A percentile compares a stretch with the other conserved stretches of the same genome.
These are phyloP conservation scores for Falco naumanni DNA, from an alignment of 2,797 vertebrate genomes.

Conservation along the genomic window DNA sequence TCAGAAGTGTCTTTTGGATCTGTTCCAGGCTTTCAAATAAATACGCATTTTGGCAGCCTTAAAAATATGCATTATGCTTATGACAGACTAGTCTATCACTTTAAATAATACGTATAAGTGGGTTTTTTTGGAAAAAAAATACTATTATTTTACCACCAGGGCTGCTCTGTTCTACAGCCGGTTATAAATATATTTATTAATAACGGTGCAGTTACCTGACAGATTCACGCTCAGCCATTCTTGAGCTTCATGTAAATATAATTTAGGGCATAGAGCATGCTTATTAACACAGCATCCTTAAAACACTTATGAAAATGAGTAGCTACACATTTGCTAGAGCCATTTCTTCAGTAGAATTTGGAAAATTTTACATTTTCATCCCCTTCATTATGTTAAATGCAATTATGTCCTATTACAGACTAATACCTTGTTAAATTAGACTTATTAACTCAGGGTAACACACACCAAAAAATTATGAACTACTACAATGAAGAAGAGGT, in stretches of 20 bases:
- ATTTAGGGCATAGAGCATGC: not conserved
- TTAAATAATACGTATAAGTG: not conserved
- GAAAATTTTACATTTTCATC: slow-evolving; percentile 23
- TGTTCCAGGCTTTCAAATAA: slow-evolving; percentile 17
- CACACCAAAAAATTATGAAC: slow-evolving; percentile 7
- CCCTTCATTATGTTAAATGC: slow-evolving; percentile 16
- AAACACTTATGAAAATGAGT: slow-evolving; percentile 33
- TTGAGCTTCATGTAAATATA: not conserved
- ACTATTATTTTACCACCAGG: not conserved
- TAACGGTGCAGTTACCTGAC: not conserved
- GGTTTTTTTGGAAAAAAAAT: not conserved
- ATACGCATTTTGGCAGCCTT: not conserved
- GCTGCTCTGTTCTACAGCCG: not conserved
- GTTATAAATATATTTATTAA: not conserved
- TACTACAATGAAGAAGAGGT: not conserved
- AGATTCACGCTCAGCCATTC: not conserved
- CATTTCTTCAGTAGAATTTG: slow-evolving; percentile 31
- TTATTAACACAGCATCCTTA: slow-evolving; percentile 15
- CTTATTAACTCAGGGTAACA: slow-evolving; percentile 15
- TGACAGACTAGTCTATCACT: not conserved
- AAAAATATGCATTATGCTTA: slow-evolving; percentile 2
- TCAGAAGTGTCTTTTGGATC: not conserved
- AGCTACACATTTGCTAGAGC: not conserved
- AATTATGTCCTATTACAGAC: slow-evolving; percentile 30
- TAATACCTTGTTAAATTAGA: slow-evolving; percentile 42